Conservation (phyloP, 2,888 invertebrate species). For the Phlogophora meticulosa region DNA sequence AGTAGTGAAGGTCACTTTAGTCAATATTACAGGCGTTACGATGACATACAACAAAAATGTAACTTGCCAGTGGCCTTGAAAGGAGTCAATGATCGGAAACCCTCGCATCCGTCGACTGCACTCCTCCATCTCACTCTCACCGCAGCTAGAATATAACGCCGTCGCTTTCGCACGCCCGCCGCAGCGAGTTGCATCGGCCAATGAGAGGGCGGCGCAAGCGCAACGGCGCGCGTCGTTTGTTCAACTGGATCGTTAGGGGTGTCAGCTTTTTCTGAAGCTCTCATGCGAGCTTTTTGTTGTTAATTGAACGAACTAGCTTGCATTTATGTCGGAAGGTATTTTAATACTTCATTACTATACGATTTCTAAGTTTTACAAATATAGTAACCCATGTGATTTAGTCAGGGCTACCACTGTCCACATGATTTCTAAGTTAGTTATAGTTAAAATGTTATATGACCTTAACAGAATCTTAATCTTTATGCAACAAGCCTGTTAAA, state of each 20-base stretch:
- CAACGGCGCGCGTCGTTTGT: constrained; percentile 88
- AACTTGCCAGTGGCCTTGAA: constrained; percentile 87
- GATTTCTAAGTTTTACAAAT: constrained; percentile 56
- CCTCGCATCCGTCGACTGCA: constrained; percentile 89
- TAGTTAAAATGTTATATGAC: neutral
- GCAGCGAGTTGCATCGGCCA: constrained; percentile 77
- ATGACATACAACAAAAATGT: constrained; percentile 85
- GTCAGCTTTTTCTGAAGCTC: constrained; percentile 87
- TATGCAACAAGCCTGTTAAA: neutral
- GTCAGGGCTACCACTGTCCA: constrained; percentile 42
- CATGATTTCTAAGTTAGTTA: neutral
- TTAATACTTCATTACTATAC: constrained; percentile 67
- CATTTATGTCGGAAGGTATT: constrained; percentile 71
- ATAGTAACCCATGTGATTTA: constrained; percentile 34
- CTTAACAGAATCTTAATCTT: neutral
- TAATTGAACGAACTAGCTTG: constrained; percentile 78
- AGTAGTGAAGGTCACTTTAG: constrained; percentile 86
- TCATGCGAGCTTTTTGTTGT: constrained; percentile 82
- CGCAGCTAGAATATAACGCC: constrained; percentile 49
- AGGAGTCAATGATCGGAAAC: constrained; percentile 89
- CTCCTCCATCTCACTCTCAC: constrained; percentile 75
- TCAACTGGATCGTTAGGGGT: constrained; percentile 88
- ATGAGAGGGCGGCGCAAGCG: constrained; percentile 84
- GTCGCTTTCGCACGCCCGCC: constrained; percentile 77
- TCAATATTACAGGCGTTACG: constrained; percentile 83